Evolutionary conservation across 1,140 invertebrate genomes (phyloP).

Genomic region (Coelopa frigida): DNA sequence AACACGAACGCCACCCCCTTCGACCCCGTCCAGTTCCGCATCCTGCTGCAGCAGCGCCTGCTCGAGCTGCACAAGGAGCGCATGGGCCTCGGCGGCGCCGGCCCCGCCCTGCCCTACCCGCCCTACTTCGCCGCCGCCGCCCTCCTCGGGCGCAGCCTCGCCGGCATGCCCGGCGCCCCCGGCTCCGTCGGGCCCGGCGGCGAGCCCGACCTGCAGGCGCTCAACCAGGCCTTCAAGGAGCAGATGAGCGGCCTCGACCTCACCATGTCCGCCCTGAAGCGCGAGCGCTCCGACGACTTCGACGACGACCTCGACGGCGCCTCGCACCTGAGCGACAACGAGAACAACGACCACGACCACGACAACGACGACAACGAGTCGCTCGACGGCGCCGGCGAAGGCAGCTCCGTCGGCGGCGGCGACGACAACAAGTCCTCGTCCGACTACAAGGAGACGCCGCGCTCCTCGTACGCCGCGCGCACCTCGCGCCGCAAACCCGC

Average conservation of each 20-base stretch:
- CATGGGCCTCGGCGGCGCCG: constrained; percentile 62
- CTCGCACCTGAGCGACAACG: constrained; percentile 70
- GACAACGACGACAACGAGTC: constrained; percentile 52
- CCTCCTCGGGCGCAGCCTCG: constrained; percentile 56
- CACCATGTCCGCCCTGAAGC: constrained; percentile 65
- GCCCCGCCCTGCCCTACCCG: constrained; percentile 60
- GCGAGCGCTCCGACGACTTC: constrained; percentile 61
- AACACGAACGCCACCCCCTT: constrained; percentile 62
- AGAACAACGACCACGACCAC: constrained; percentile 49
- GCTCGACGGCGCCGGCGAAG: constrained; percentile 46
- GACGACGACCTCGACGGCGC: constrained; percentile 70
- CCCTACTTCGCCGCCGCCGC: constrained; percentile 70
- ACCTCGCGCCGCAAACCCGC: constrained; percentile 75
- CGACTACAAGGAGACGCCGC: constrained; percentile 41
- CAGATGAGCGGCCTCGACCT: constrained; percentile 72
- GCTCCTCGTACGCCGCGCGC: constrained; percentile 6
- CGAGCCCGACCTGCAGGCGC: constrained; percentile 47
- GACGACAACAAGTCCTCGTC: constrained; percentile 50
- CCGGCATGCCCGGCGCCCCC: constrained; percentile 41
- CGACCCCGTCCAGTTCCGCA: constrained; percentile 83
- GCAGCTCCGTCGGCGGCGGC: constrained; percentile 24
- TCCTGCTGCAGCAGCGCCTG: constrained; percentile 78
- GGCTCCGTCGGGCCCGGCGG: constrained; percentile 36
- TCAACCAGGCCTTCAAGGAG: constrained; percentile 61
- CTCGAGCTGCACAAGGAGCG: constrained; percentile 78